These are phyloP conservation scores for Epinephelus malabaricus DNA, from an alignment of 2,797 vertebrate species.

Conservation along the genomic window DNA sequence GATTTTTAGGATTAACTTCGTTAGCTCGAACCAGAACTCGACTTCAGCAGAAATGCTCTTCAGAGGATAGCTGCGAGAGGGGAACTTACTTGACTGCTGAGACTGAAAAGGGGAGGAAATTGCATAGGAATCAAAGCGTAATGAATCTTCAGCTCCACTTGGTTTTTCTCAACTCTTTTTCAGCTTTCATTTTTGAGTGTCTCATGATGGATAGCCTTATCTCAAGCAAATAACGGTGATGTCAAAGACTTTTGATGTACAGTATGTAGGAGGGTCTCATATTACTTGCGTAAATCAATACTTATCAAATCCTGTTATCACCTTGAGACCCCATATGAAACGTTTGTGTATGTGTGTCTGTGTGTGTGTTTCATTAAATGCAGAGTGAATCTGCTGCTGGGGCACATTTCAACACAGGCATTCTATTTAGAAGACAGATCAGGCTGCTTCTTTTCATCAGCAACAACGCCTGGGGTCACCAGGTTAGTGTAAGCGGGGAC, in stretches of 20 bases:
- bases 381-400: slow-evolving; percentile 64
- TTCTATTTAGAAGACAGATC: slow-evolving; percentile 60
- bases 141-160: slow-evolving; percentile 33
- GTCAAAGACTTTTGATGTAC: slow-evolving; percentile 72
- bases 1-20: slow-evolving; percentile 52
- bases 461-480: slow-evolving; percentile 47
- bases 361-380: slow-evolving; percentile 67
- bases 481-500: slow-evolving; percentile 33
- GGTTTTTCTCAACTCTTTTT: slow-evolving; percentile 17
- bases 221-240: slow-evolving; percentile 62
- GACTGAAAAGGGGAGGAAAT: slow-evolving; percentile 30
- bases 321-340: slow-evolving; percentile 71
- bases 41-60: slow-evolving; percentile 43
- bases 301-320: slow-evolving; percentile 77
- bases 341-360: slow-evolving; percentile 60
- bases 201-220: slow-evolving; percentile 70
- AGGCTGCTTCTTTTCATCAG: slow-evolving; percentile 54
- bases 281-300: slow-evolving; percentile 81
- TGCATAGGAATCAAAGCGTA: slow-evolving; percentile 39
- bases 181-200: slow-evolving; percentile 38
- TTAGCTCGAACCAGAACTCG: slow-evolving; percentile 20
- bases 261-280: slow-evolving; percentile 65
- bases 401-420: slow-evolving; percentile 55
- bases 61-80: neutral
- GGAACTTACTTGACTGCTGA: slow-evolving; percentile 2